Evolutionary conservation across 2,797 vertebrate genomes (phyloP).

Genomic region (Poliocrania exsul): DNA sequence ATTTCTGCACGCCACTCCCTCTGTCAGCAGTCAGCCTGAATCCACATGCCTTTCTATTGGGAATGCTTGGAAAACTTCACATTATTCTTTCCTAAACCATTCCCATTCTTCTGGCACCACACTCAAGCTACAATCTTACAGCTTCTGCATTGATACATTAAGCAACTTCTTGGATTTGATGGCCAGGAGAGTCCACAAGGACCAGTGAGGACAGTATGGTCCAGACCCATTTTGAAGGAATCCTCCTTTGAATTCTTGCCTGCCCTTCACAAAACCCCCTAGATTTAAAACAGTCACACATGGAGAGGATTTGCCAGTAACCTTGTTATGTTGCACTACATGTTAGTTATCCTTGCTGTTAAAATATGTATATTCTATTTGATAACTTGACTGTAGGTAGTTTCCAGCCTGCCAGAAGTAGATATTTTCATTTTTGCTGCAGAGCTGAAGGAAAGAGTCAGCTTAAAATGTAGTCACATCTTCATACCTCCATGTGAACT

Average conservation of each 20-base stretch:
- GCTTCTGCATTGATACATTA: background rate
- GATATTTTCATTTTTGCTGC: background rate
- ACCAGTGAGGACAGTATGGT: background rate
- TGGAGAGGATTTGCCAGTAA: background rate
- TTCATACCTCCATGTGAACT: background rate
- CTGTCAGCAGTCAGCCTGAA: background rate
- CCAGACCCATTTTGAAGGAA: background rate
- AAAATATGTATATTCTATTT: background rate
- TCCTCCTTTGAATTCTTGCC: background rate
- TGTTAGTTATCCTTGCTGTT: background rate
- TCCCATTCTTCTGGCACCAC: background rate
- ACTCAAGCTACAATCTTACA: background rate
- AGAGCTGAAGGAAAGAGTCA: background rate
- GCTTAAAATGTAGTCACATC: background rate
- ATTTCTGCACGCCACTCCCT: background rate
- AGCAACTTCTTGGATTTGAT: background rate
- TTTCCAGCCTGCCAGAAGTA: background rate
- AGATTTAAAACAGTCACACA: background rate
- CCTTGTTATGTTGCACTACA: background rate
- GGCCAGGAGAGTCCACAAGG: background rate
- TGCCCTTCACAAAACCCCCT: background rate
- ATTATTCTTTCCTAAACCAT: background rate
- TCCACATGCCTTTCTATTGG: background rate
- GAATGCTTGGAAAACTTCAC: background rate
- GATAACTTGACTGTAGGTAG: background rate